A percentile compares a stretch with the other conserved stretches of the same genome.
phyloP scores from a whole-genome alignment of 1,140 invertebrate genomes.

The Macrocentrus cingulum region DNA sequence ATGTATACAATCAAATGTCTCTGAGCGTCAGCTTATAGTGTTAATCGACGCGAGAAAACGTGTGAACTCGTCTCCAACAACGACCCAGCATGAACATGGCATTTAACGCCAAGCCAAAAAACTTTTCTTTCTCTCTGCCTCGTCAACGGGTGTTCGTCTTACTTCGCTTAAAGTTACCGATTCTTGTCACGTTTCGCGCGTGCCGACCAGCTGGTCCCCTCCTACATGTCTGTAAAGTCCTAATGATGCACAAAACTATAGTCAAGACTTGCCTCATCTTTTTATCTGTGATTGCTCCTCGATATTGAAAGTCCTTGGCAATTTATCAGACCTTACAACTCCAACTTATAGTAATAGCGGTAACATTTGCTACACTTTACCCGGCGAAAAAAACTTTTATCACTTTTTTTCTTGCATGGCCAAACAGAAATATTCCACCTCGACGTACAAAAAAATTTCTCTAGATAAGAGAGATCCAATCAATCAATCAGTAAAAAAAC shows the following conservation, averaged over 20 bases:
- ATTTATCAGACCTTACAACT: no score
- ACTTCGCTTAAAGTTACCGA: constrained; percentile 6
- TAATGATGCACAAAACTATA: constrained; percentile 35
- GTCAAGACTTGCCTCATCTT: constrained; percentile 18
- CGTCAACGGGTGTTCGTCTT: not conserved
- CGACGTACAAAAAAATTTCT: no score
- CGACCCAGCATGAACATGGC: not conserved
- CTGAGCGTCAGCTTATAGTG: constrained; percentile 22
- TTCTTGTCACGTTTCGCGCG: constrained; percentile 31
- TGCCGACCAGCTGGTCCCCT: constrained; percentile 26
- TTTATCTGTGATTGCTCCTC: no score
- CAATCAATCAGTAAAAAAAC: no score
- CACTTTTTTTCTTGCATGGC: no score
- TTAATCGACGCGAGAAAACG: constrained; percentile 18
- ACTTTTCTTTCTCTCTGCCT: constrained; percentile 5
- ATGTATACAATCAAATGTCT: constrained; percentile 20
- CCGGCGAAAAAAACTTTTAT: no score
- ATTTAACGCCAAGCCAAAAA: not conserved
- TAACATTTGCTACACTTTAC: no score
- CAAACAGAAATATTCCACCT: no score
- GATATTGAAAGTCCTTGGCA: no score
- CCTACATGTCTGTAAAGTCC: constrained; percentile 37
- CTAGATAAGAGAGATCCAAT: no score
- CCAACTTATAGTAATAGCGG: no score
- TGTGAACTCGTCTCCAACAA: not conserved